Percentiles rank a stretch among this genome's conserved stretches.
These are phyloP conservation scores for Holacanthus passer DNA, from an alignment of 2,113 vertebrate genomes.

Conservation along the genomic window DNA sequence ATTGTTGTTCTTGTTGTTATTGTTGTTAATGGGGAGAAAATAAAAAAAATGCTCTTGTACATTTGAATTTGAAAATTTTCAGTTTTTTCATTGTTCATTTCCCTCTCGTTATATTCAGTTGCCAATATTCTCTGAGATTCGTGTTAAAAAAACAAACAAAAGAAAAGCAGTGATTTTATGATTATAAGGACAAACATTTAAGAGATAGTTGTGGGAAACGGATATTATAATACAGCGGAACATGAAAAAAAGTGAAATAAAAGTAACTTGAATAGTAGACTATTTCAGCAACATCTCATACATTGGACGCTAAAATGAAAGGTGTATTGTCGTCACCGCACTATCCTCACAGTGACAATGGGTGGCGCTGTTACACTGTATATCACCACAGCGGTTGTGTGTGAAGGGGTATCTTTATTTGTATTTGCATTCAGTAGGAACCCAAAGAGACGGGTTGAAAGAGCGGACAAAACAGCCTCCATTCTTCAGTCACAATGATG, in stretches of 20 bases:
- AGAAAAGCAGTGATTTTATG: no score
- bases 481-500: neutral
- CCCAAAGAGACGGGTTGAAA: neutral
- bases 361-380: constrained; percentile 70
- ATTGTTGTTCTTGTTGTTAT: neutral
- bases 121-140: no score
- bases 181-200: neutral
- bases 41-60: neutral
- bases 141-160: no score
- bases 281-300: neutral
- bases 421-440: constrained; percentile 22
- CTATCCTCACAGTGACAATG: constrained; percentile 10
- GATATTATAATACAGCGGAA: neutral
- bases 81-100: neutral
- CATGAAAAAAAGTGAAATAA: neutral
- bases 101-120: no score
- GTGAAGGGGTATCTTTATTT: neutral
- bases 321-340: neutral
- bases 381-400: neutral
- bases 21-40: neutral
- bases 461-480: neutral
- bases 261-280: no score
- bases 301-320: neutral
- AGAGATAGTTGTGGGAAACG: neutral
- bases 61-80: no score